Percentiles rank a stretch among this genome's conserved stretches.
Conservation (phyloP, 2,113 vertebrate genomes). For the Genyomyrus donnyi region DNA sequence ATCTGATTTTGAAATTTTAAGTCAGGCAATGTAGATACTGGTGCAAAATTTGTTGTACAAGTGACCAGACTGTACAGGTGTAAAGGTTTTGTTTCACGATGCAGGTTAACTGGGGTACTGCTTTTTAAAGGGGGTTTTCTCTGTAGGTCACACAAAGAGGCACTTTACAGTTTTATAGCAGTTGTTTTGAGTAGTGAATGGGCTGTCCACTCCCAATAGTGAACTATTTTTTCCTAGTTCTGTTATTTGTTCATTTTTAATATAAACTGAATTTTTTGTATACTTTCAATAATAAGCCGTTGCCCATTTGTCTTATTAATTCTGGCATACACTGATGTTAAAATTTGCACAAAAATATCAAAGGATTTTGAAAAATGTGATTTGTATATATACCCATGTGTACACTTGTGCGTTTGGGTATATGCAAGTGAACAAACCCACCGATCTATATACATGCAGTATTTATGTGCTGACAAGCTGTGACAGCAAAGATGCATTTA, state of each 20-base stretch:
- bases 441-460: conserved; percentile 30
- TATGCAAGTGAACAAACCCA: conserved; percentile 17
- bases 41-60: conserved; percentile 64
- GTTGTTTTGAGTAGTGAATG: conserved; percentile 14
- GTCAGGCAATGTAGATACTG: conserved; percentile 75
- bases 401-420: conserved; percentile 36
- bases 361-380: conserved; percentile 59
- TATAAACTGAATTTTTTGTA: conserved; percentile 55
- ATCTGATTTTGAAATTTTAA: conserved; percentile 54
- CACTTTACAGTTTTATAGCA: conserved; percentile 37
- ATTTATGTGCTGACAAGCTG: conserved; percentile 36
- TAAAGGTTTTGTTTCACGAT: conserved; percentile 52
- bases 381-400: conserved; percentile 68
- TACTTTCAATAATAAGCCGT: conserved; percentile 4
- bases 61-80: conserved; percentile 73
- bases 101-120: conserved; percentile 57
- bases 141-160: neutral
- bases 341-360: conserved; percentile 74
- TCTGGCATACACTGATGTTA: conserved; percentile 89
- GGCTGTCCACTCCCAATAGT: conserved; percentile 50
- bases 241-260: conserved; percentile 62
- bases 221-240: conserved; percentile 71
- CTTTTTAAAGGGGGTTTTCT: conserved; percentile 50
- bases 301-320: conserved; percentile 23
- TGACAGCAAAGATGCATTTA: conserved; percentile 26